Evolutionary conservation across 2,888 invertebrate genomes (phyloP).

Genomic region (Lithodes maja): DNA sequence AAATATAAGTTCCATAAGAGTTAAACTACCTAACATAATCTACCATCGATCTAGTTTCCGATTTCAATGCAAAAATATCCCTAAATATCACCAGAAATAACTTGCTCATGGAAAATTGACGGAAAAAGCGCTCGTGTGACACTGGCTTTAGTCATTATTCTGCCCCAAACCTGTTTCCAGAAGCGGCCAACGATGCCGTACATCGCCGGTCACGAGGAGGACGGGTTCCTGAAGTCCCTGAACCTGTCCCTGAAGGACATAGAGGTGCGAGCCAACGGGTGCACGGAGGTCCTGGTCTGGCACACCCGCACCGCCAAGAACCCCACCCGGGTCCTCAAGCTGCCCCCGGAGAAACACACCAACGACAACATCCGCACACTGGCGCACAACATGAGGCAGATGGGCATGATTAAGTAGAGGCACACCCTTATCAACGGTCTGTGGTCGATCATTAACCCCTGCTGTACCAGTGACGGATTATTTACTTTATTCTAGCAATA

Average conservation of each 20-base stretch:
- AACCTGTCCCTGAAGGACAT: slow-evolving; percentile 81
- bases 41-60: too few species aligned
- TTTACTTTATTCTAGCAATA: too few species aligned
- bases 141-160: too few species aligned
- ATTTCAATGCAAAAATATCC: too few species aligned
- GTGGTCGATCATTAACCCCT: too few species aligned
- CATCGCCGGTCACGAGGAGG: slow-evolving; percentile 85
- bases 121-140: too few species aligned
- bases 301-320: slow-evolving; percentile 69
- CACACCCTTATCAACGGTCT: too few species aligned
- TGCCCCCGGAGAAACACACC: slow-evolving; percentile 76
- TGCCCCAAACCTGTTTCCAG: slow-evolving; percentile 29
- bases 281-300: slow-evolving; percentile 79
- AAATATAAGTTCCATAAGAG: too few species aligned
- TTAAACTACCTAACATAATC: too few species aligned
- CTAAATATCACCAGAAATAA: too few species aligned
- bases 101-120: too few species aligned
- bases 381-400: slow-evolving; percentile 59
- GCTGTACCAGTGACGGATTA: too few species aligned
- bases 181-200: slow-evolving; percentile 81
- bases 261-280: slow-evolving; percentile 85
- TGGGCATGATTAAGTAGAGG: slow-evolving; percentile 65
- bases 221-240: slow-evolving; percentile 83
- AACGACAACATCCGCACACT: slow-evolving; percentile 59
- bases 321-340: slow-evolving; percentile 53